Conservation (phyloP, 2,888 invertebrate species). For the Heliconius ismenius region DNA sequence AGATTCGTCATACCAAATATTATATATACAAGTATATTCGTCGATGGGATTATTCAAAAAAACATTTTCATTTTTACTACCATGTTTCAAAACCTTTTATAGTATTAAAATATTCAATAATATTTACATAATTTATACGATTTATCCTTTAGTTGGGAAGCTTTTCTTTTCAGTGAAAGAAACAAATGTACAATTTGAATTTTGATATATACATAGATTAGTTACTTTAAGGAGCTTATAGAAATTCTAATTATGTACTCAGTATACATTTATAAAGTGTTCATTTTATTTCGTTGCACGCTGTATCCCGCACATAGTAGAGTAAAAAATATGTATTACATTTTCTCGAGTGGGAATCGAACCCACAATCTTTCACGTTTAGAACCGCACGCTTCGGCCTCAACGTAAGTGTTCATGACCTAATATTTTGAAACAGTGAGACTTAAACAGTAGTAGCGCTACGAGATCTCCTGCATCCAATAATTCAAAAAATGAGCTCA, state of each 20-base stretch:
- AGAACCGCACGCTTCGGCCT: too few species aligned
- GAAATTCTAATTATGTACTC: not conserved
- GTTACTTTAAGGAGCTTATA: not conserved
- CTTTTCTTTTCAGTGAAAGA: not conserved
- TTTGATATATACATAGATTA: not conserved
- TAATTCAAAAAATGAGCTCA: conserved; percentile 75
- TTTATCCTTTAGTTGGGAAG: conserved; percentile 14
- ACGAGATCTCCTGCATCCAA: conserved; percentile 63
- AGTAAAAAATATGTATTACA: not conserved
- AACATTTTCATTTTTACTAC: not conserved
- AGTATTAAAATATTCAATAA: conserved; percentile 20
- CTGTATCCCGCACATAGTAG: not conserved
- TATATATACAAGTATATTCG: conserved; percentile 10
- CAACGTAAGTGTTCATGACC: conserved; percentile 48
- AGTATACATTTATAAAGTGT: too few species aligned
- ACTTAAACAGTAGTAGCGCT: conserved; percentile 73
- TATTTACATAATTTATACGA: conserved; percentile 17
- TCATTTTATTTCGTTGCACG: too few species aligned
- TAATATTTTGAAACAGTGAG: conserved; percentile 69
- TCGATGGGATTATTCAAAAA: not conserved
- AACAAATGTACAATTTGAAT: conserved; percentile 1
- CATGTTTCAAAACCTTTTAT: conserved; percentile 11
- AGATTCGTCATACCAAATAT: not conserved
- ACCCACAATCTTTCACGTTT: too few species aligned
- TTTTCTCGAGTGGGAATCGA: not conserved